Percentiles rank a stretch among this genome's conserved stretches.
phyloP scores from a whole-genome alignment of 1,140 invertebrate genomes.

The Drosophila asahinai region DNA sequence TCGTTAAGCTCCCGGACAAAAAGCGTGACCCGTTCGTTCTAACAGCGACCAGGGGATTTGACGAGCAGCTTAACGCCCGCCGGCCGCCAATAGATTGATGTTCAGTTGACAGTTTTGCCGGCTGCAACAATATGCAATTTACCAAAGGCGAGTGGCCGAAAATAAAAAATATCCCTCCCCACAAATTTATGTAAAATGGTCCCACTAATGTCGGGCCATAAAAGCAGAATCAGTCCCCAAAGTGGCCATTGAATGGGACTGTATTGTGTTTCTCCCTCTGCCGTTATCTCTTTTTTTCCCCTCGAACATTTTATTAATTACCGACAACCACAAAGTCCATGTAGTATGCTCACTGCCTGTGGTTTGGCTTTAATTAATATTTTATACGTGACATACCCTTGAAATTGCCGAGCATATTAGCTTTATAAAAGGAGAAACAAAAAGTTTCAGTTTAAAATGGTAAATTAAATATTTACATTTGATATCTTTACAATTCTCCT shows the following conservation, averaged over 20 bases:
- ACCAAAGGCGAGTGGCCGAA: conserved; percentile 9
- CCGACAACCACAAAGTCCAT: conserved; percentile 68
- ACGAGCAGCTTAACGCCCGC: conserved; percentile 65
- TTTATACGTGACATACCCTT: conserved; percentile 44
- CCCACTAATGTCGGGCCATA: conserved; percentile 55
- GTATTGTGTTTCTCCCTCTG: conserved; percentile 1
- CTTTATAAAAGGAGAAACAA: not conserved
- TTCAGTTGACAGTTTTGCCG: conserved; percentile 69
- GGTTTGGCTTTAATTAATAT: conserved; percentile 80
- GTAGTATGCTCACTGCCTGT: conserved; percentile 54
- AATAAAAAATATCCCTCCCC: not conserved
- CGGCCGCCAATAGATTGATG: conserved; percentile 76
- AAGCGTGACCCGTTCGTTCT: conserved; percentile 65
- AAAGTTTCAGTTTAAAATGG: too few relatives aligned
- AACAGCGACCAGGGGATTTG: conserved; percentile 63
- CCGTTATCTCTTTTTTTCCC: conserved; percentile 9
- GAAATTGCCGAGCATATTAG: not conserved
- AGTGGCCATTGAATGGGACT: conserved; percentile 56
- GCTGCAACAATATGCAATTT: conserved; percentile 67
- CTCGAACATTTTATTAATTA: conserved; percentile 73
- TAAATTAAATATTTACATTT: not conserved
- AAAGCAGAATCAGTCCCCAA: conserved; percentile 48
- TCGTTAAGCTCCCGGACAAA: conserved; percentile 70
- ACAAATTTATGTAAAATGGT: conserved; percentile 47
- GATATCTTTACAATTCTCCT: not conserved